Base-by-base conservation (phyloP, 2,888 invertebrate genomes). In the Mellilla xanthometata region DNA sequence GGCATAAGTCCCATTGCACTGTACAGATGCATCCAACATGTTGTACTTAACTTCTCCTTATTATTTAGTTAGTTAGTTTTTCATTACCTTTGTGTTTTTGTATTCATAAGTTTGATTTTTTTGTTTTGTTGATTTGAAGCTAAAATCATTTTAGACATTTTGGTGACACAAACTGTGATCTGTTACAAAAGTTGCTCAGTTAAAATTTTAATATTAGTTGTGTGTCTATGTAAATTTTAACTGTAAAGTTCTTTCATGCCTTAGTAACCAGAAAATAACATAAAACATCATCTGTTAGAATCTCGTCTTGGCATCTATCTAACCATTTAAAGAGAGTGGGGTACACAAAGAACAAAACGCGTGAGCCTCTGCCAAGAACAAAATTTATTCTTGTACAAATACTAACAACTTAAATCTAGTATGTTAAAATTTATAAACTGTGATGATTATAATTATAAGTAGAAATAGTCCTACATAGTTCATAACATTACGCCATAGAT, bases 361-460 rank as follows among this genome's bases (percentile, higher is more conserved):
- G 29, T 22, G 12, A 23, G 32, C 12, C 29, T 34, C 15, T 26
- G 29, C 3, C 10, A 38, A 22, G 6, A 32, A 31, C 27, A 24
- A 24, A n/a, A 11, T 48, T 24, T 45, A 34, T 45, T 45, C 28
- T 41, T 48, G 38, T 42, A 48, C 29, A 48, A 42, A 45, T 45
- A 46, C 29, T 40, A 44, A 43, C 44, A 35, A 34, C 45, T 48
- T 36, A 39, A 43, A 29, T 35, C 52, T 58, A 59, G 52, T 56
- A 54, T 55, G n/a, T n/a, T n/a, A n/a, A 66, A 67, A 62, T 40
- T 71, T 70, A 58, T 68, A 75, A 74, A 69, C 85, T 86, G 85
- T 85, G 85, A 85, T 85, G 72, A 80, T 76, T 79, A 72, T 71
- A 72, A 72, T 71, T 72, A 62, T 81, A 81, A 79, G 81, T 81